A percentile compares a stretch with the other conserved stretches of the same genome.
These are phyloP conservation scores for Holacanthus passer DNA, from an alignment of 2,113 vertebrate species.

Conservation along the genomic window DNA sequence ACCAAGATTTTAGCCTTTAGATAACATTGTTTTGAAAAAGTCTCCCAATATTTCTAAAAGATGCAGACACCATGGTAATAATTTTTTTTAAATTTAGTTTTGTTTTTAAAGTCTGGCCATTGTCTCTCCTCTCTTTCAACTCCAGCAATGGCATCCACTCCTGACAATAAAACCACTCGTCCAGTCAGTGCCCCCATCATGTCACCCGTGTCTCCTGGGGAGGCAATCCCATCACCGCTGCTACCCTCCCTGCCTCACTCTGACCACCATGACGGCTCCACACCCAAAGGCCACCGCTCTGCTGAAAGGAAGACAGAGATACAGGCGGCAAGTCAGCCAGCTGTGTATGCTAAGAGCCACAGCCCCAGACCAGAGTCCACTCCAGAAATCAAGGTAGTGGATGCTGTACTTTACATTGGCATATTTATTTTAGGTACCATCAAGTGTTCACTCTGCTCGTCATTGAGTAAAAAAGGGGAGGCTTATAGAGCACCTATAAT, in stretches of 20 bases:
- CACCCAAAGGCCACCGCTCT: constrained; percentile 74
- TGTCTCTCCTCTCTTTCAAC: constrained; percentile 26
- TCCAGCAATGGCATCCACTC: constrained; percentile 88
- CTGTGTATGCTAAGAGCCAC: constrained; percentile 73
- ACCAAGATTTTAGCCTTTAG: too few species aligned
- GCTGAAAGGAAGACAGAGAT: constrained; percentile 82
- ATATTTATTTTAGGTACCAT: neutral
- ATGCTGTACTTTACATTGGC: neutral
- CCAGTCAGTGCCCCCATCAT: constrained; percentile 95
- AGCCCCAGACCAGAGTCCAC: constrained; percentile 78
- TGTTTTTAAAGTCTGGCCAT: neutral
- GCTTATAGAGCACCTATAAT: neutral
- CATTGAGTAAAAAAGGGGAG: neutral
- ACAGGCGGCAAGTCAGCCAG: constrained; percentile 80
- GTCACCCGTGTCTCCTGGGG: constrained; percentile 86
- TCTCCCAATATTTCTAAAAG: neutral
- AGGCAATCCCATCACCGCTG: constrained; percentile 74
- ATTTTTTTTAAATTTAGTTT: neutral
- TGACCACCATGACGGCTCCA: constrained; percentile 70
- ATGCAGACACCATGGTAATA: neutral
- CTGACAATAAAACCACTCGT: constrained; percentile 90
- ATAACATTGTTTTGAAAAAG: neutral
- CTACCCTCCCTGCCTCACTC: constrained; percentile 44
- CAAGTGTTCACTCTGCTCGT: neutral
- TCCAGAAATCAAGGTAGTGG: constrained; percentile 87